phyloP scores from a whole-genome alignment of 2,113 vertebrate species.

The Spheniscus mendiculus region DNA sequence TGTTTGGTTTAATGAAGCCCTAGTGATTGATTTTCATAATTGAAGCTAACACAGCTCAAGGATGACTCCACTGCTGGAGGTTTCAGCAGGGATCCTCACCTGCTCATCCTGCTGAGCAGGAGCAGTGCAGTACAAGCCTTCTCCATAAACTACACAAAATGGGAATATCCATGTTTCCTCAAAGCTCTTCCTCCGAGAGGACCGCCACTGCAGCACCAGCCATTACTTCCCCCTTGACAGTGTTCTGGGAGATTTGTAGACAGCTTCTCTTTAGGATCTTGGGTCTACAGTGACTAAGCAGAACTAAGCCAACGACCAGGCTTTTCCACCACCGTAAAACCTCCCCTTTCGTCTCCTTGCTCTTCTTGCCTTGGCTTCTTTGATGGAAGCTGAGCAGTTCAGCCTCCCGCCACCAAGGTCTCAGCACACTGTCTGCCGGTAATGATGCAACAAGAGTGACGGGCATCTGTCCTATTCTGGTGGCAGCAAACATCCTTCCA shows the following conservation, averaged over 20 bases:
- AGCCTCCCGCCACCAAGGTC: not conserved
- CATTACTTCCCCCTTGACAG: not conserved
- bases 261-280: not conserved
- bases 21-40: constrained; percentile 17
- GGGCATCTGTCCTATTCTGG: not conserved
- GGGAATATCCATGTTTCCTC: not conserved
- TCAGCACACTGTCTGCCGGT: not conserved
- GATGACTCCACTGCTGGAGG: not conserved
- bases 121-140: not conserved
- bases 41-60: not conserved
- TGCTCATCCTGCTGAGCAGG: not conserved
- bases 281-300: not conserved
- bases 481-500: not conserved
- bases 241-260: not conserved
- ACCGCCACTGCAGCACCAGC: not conserved
- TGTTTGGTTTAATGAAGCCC: constrained; percentile 6
- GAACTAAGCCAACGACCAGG: not conserved
- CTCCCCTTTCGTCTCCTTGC: not conserved
- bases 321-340: not conserved
- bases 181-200: not conserved
- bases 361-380: not conserved
- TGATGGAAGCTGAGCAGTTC: not conserved
- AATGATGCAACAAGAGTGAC: not conserved
- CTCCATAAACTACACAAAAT: not conserved
- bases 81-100: not conserved